Evolutionary conservation across 2,888 invertebrate genomes (phyloP).

Genomic region (Pseudoips prasinana): DNA sequence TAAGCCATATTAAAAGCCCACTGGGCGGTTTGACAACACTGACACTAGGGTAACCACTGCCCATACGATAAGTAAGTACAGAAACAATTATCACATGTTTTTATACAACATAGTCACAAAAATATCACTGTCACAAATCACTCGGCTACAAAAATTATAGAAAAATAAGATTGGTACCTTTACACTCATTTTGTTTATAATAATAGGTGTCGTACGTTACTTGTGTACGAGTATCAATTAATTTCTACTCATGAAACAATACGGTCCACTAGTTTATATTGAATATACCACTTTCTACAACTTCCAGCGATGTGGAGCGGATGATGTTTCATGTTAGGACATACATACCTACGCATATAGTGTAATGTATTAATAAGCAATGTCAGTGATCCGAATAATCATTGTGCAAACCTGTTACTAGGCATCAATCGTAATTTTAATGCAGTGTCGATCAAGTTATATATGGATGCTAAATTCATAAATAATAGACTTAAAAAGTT

Average conservation of each 20-base stretch:
- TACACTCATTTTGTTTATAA: slow-evolving; percentile 35
- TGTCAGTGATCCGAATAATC: slow-evolving; percentile 49
- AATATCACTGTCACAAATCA: too few relatives aligned
- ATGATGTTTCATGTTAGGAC: slow-evolving; percentile 41
- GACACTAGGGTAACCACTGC: too few relatives aligned
- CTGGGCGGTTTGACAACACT: too few relatives aligned
- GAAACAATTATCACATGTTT: too few relatives aligned
- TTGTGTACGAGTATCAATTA: slow-evolving; percentile 28
- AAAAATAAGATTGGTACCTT: slow-evolving; percentile 35
- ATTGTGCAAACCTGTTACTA: slow-evolving; percentile 38
- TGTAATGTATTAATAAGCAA: too few relatives aligned
- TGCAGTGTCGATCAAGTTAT: neutral
- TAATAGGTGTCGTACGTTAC: slow-evolving; percentile 22
- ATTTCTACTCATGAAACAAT: slow-evolving; percentile 48
- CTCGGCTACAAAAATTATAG: too few relatives aligned
- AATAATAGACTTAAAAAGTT: too few relatives aligned
- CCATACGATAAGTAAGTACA: too few relatives aligned
- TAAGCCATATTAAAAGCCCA: too few relatives aligned
- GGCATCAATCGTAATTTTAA: slow-evolving; percentile 5
- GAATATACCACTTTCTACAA: slow-evolving; percentile 36
- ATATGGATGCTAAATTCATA: too few relatives aligned
- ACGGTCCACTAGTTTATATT: slow-evolving; percentile 43
- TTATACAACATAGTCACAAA: too few relatives aligned
- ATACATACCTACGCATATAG: slow-evolving; percentile 17
- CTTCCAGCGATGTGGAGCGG: slow-evolving; percentile 46